Conservation (phyloP, 2,113 vertebrate species). For the Cinclus cinclus region DNA sequence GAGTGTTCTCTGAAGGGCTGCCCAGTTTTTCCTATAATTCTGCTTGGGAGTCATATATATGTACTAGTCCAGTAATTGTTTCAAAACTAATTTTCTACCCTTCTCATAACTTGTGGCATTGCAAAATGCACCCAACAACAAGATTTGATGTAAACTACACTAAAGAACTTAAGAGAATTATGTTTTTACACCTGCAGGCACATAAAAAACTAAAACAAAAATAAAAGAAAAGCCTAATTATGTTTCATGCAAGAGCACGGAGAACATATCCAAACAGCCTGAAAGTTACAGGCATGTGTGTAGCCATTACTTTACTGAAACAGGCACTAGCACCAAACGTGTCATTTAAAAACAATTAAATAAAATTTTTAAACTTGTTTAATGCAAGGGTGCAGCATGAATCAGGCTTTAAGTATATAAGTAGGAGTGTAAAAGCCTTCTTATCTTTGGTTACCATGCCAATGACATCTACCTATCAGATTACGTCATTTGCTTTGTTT, state of each 20-base stretch:
- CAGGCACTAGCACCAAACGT: not conserved
- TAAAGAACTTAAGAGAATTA: not conserved
- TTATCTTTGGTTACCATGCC: conserved; percentile 73
- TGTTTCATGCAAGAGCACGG: not conserved
- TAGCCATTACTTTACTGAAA: not conserved
- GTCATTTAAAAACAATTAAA: conserved; percentile 37
- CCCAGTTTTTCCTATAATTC: not conserved
- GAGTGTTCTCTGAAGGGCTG: not conserved
- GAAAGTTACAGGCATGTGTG: not conserved
- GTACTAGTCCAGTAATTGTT: not conserved
- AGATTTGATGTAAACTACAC: not conserved
- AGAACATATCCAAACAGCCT: not conserved
- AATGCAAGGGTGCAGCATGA: conserved; percentile 30
- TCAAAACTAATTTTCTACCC: not conserved
- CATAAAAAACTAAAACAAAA: too few relatives aligned
- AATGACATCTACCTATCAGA: conserved; percentile 45
- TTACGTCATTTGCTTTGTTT: conserved; percentile 55
- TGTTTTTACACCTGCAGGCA: accelerated
- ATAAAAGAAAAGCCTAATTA: not conserved
- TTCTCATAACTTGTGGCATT: not conserved
- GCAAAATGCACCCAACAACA: not conserved
- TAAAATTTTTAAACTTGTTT: conserved; percentile 31
- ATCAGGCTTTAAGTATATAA: conserved; percentile 30
- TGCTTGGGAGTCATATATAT: not conserved
- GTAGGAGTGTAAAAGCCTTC: conserved; percentile 41